Evolutionary conservation across 2,888 invertebrate genomes (phyloP).

Genomic region (Agonopterix alstromeriana): DNA sequence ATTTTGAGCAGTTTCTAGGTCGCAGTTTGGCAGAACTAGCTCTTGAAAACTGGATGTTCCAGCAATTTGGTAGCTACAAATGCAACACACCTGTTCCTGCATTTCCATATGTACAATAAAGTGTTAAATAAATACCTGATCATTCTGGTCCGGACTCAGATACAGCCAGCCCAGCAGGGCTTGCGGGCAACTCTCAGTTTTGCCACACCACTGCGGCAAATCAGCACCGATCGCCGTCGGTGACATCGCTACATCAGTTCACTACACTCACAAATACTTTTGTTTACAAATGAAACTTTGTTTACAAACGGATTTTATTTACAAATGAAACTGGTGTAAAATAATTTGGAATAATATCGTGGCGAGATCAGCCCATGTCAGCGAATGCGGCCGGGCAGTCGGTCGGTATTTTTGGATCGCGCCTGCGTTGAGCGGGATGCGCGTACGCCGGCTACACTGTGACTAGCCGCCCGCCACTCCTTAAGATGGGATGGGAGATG

Average conservation of each 20-base stretch:
- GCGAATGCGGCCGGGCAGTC: slow-evolving; percentile 36
- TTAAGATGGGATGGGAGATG: slow-evolving; percentile 68
- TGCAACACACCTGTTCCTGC: no score
- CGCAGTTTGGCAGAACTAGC: no score
- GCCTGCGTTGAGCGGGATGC: slow-evolving; percentile 43
- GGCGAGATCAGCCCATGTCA: slow-evolving; percentile 24
- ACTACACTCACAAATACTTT: slow-evolving; percentile 4
- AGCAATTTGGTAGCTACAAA: no score
- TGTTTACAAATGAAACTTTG: no score
- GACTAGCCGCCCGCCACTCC: slow-evolving; percentile 61
- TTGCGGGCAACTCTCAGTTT: slow-evolving; percentile 24
- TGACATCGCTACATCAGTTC: slow-evolving; percentile 52
- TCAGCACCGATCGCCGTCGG: slow-evolving; percentile 63
- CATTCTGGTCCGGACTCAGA: slow-evolving; percentile 61
- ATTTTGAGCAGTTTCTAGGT: no score
- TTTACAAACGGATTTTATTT: no score
- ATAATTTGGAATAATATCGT: no score
- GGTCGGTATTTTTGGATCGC: slow-evolving; percentile 58
- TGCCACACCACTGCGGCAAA: neutral
- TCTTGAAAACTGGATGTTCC: no score
- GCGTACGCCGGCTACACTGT: slow-evolving; percentile 58
- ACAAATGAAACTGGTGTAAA: neutral
- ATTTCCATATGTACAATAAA: no score
- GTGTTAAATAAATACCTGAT: slow-evolving; percentile 42
- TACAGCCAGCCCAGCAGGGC: slow-evolving; percentile 66